Conservation (phyloP, 2,113 vertebrate genomes). For the Atlantisia rogersi region DNA sequence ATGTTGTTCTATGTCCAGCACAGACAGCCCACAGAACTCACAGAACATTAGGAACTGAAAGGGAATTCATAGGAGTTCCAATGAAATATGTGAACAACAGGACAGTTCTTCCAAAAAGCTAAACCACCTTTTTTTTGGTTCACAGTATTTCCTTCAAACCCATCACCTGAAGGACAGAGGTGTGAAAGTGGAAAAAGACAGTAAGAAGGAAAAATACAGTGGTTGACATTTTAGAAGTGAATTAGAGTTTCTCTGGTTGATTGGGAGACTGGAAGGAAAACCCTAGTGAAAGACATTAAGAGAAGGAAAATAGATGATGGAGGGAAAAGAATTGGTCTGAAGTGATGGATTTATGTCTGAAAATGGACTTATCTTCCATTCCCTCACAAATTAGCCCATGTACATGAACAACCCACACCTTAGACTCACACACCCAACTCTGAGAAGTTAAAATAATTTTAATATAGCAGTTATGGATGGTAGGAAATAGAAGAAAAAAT, state of each 20-base stretch:
- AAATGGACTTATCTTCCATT: not conserved
- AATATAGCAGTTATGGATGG: not conserved
- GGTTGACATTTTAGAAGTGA: not conserved
- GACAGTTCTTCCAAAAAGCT: not conserved
- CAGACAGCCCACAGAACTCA: not conserved
- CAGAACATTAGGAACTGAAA: not conserved
- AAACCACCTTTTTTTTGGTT: not conserved
- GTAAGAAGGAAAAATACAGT: not conserved
- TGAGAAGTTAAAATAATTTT: not conserved
- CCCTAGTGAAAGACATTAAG: not conserved
- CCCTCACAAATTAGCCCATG: not conserved
- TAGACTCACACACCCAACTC: not conserved
- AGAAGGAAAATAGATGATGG: not conserved
- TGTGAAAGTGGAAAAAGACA: not conserved
- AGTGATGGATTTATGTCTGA: not conserved
- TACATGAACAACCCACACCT: not conserved
- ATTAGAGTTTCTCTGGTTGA: not conserved
- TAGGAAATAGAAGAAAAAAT: not conserved
- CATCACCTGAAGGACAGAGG: not conserved
- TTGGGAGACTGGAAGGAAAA: not conserved
- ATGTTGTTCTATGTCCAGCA: not conserved
- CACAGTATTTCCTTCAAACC: not conserved
- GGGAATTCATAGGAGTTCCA: not conserved
- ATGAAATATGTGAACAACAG: not conserved
- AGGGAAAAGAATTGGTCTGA: not conserved